Evolutionary conservation across 2,113 vertebrate genomes (phyloP), one percentile per base, ranked within the genome.

Genomic region (Pachycephala philippinensis): DNA sequence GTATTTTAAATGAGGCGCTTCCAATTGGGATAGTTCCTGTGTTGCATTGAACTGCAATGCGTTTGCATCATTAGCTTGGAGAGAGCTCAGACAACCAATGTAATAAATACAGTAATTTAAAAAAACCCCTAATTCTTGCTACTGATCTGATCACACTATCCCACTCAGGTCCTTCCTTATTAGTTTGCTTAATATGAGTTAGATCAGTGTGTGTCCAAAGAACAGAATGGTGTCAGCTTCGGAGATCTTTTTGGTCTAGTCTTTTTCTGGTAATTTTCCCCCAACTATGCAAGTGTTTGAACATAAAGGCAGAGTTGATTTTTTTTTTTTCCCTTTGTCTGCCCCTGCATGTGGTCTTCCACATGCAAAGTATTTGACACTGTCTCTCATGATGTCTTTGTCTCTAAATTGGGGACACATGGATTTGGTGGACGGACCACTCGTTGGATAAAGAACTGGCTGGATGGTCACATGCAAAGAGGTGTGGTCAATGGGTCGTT

Each of bases 1-100:
- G 0, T 94, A 89, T 98, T 97, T 97, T 95, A 97, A 98, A 98
- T 97, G 60, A 98, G 75, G 78, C 10, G 47, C 80, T 97, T 96
- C 84, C 84, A 82, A 86, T 59, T 88, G 86, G 89, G 90, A 83
- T 96, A 81, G 88, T 97, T 80, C 77, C 93, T 65, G 64, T 64
- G 83, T 96, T 95, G 84, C 70, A 61, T 37, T 93, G 89, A 95
- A 90, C 84, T 97, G 84, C 65, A 37, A 75, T 76, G 53, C 44
- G 70, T 81, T 93, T 91, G 72, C 93, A 90, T 97, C 78, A 88
- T 93, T 97, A 97, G 77, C 78, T 90, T 61, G 28, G 56, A 71
- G 54, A 87, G 59, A 93, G 54, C 57, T 93, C 40, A 71, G 39
- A 44, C 26, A 95, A 37, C 13, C 31, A 77, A 49, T 1, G 5